These are phyloP conservation scores for Eupithecia inturbata DNA, from an alignment of 2,888 invertebrate genomes.

Conservation along the genomic window DNA sequence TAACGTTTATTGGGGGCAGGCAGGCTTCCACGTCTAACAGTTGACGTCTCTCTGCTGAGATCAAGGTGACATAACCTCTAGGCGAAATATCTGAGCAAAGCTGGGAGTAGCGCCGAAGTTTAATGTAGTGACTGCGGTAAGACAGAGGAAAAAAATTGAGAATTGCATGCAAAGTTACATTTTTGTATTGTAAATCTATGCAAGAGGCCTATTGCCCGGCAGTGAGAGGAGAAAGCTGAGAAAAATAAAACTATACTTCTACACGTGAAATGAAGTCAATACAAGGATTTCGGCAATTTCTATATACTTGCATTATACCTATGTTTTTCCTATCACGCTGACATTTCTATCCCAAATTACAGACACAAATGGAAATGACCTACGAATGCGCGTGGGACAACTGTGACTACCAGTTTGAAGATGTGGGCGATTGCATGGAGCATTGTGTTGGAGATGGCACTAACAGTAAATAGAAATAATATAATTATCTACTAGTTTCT, in stretches of 20 bases:
- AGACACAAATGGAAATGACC: conserved; percentile 83
- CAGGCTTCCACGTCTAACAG: too few species aligned
- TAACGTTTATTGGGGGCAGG: too few species aligned
- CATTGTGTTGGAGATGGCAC: conserved; percentile 93
- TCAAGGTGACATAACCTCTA: conserved; percentile 42
- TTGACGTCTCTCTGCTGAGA: too few species aligned
- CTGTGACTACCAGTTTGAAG: conserved; percentile 97
- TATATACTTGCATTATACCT: not conserved
- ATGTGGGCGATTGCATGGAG: conserved; percentile 93
- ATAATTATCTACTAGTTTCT: too few species aligned
- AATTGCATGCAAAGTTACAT: too few species aligned
- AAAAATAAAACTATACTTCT: too few species aligned
- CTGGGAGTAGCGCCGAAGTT: conserved; percentile 96
- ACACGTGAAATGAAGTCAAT: too few species aligned
- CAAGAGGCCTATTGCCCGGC: too few species aligned
- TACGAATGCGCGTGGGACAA: conserved; percentile 96
- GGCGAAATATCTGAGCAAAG: conserved; percentile 92
- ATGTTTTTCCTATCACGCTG: not conserved
- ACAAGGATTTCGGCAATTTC: too few species aligned
- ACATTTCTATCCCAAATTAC: conserved; percentile 12
- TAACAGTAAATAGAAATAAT: conserved; percentile 83
- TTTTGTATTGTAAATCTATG: too few species aligned
- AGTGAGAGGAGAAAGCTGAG: too few species aligned
- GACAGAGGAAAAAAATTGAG: not conserved
- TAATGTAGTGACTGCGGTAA: conserved; percentile 90